A percentile compares a stretch with the other conserved stretches of the same genome.
phyloP scores from a whole-genome alignment of 2,888 invertebrate species.

The Brassicogethes aeneus region DNA sequence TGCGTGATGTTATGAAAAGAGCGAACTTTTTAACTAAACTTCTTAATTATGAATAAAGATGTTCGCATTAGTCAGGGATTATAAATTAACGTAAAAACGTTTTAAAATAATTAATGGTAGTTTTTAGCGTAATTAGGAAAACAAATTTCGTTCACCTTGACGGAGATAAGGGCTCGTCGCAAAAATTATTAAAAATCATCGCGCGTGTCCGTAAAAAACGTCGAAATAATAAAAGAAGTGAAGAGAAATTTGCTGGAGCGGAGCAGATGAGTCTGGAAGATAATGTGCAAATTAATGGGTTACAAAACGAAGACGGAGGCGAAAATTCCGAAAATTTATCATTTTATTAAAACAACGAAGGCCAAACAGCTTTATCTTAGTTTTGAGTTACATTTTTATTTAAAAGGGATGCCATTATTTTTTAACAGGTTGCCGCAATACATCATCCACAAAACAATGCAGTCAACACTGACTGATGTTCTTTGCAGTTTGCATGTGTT shows the following conservation, averaged over 20 bases:
- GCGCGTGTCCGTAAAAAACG: neutral
- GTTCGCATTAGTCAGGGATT: too few species aligned
- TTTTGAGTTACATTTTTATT: neutral
- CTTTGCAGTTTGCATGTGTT: too few species aligned
- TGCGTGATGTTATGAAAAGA: too few species aligned
- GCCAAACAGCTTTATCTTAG: conserved; percentile 13
- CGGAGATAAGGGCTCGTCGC: too few species aligned
- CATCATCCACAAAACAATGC: conserved; percentile 20
- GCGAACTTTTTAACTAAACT: too few species aligned
- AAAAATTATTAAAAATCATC: neutral
- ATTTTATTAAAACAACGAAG: conserved; percentile 22
- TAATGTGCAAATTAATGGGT: conserved; percentile 18
- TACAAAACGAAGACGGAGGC: conserved; percentile 17
- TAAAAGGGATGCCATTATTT: conserved; percentile 21
- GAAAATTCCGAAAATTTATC: conserved; percentile 28
- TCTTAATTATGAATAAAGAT: too few species aligned
- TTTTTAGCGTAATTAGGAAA: neutral
- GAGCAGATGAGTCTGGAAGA: conserved; percentile 7
- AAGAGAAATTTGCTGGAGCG: conserved; percentile 5
- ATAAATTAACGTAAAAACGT: too few species aligned
- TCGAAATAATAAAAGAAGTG: neutral
- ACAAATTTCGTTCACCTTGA: neutral
- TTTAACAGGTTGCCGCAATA: conserved; percentile 30
- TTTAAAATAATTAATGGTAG: too few species aligned
- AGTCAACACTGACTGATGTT: too few species aligned